phyloP scores from a whole-genome alignment of 2,888 invertebrate species.

The Amblyjoppa fuscipennis region DNA sequence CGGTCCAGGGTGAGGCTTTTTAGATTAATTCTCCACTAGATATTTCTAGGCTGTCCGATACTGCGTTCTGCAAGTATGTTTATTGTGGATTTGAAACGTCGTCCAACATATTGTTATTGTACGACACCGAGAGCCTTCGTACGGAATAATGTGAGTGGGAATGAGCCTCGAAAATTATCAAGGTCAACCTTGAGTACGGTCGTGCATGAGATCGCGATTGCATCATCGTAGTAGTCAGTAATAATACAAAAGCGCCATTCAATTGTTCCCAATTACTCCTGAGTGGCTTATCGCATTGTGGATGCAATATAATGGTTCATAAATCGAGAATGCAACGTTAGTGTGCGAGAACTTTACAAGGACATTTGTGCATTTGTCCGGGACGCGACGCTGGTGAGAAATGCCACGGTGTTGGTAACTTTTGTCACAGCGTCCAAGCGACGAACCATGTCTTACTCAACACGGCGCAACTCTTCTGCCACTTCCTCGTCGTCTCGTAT shows the following conservation, averaged over 20 bases:
- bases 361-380: conserved; percentile 9
- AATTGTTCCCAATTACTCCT: neutral
- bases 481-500: conserved; percentile 42
- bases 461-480: conserved; percentile 6
- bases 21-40: conserved; percentile 54
- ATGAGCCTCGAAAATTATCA: conserved; percentile 60
- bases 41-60: conserved; percentile 26
- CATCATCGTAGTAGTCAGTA: conserved; percentile 30
- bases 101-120: neutral
- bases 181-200: conserved; percentile 60
- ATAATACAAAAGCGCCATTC: conserved; percentile 1
- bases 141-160: conserved; percentile 43
- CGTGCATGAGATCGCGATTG: conserved; percentile 31
- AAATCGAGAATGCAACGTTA: conserved; percentile 18
- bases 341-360: conserved; percentile 20
- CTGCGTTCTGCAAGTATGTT: neutral
- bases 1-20: conserved; percentile 57
- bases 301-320: conserved; percentile 6
- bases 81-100: neutral
- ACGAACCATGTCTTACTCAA: conserved; percentile 61
- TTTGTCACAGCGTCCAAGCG: conserved; percentile 51
- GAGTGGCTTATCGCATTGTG: neutral
- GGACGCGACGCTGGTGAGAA: neutral
- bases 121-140: conserved; percentile 5
- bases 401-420: conserved; percentile 38